These are phyloP conservation scores for Popillia japonica DNA, from an alignment of 1,140 invertebrate species.

Conservation along the genomic window DNA sequence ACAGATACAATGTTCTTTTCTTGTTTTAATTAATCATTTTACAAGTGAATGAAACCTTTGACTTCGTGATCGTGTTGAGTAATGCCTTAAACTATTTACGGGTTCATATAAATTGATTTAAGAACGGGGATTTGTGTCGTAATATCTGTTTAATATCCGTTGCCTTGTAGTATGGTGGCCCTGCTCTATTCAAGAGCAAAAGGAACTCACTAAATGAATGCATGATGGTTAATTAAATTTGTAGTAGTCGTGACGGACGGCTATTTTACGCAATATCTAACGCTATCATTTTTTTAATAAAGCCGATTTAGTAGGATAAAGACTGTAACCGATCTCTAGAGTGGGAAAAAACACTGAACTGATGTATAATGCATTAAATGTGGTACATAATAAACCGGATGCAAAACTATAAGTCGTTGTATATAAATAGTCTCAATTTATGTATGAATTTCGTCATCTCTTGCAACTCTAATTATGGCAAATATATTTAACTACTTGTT, in stretches of 20 bases:
- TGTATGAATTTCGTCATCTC: no score
- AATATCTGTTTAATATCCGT: constrained; percentile 27
- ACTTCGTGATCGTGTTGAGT: constrained; percentile 18
- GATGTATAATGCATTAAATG: no score
- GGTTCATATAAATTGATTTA: constrained; percentile 28
- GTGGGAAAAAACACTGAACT: no score
- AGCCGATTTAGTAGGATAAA: no score
- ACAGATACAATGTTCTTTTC: background rate
- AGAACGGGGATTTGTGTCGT: constrained; percentile 24
- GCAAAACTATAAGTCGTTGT: no score
- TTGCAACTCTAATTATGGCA: no score
- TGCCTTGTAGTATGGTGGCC: background rate
- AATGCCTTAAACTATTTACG: constrained; percentile 23
- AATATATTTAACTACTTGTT: no score
- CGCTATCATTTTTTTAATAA: background rate
- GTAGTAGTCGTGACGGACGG: background rate
- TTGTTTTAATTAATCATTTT: constrained; percentile 27
- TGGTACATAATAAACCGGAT: no score
- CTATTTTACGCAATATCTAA: background rate
- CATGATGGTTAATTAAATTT: background rate
- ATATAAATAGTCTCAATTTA: no score
- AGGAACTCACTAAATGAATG: background rate
- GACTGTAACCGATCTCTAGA: no score
- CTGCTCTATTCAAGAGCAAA: background rate
- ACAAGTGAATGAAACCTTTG: constrained; percentile 29